These are phyloP conservation scores for Sebastes fasciatus DNA, from an alignment of 2,113 vertebrate genomes.

Conservation along the genomic window DNA sequence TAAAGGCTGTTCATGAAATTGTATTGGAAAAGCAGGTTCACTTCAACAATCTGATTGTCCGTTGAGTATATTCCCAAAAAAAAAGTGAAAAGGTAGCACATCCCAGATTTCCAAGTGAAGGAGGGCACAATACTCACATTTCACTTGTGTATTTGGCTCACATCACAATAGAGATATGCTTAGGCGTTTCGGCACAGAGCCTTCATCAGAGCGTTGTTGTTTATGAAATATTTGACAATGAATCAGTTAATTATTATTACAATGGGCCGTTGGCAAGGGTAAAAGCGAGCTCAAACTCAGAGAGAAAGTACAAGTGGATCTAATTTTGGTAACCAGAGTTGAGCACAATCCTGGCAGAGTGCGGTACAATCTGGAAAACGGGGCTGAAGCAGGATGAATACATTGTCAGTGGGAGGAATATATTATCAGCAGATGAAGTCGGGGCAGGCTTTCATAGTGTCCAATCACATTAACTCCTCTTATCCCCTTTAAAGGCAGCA, in stretches of 20 bases:
- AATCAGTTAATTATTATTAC: not conserved
- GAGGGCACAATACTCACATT: not conserved
- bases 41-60: not conserved
- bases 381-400: slow-evolving; percentile 22
- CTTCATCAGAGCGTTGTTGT: not conserved
- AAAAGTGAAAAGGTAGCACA: not conserved
- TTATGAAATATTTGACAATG: not conserved
- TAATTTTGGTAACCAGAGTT: slow-evolving; percentile 36
- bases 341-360: slow-evolving; percentile 30
- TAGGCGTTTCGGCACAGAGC: not conserved
- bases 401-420: slow-evolving; percentile 55
- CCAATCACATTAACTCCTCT: slow-evolving; percentile 57
- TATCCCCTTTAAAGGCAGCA: slow-evolving; percentile 41
- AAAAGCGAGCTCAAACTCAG: not conserved
- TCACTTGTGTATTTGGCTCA: not conserved
- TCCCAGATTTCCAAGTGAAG: not conserved
- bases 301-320: slow-evolving; percentile 7
- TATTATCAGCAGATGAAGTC: slow-evolving; percentile 48
- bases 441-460: slow-evolving; percentile 35
- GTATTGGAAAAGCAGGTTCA: not conserved
- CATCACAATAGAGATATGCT: not conserved
- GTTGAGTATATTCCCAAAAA: not conserved
- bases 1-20: not conserved
- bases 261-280: not conserved
- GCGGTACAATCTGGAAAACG: slow-evolving; percentile 20